These are phyloP conservation scores for Rhinoptilus africanus DNA, from an alignment of 2,113 vertebrate genomes.

Conservation along the genomic window DNA sequence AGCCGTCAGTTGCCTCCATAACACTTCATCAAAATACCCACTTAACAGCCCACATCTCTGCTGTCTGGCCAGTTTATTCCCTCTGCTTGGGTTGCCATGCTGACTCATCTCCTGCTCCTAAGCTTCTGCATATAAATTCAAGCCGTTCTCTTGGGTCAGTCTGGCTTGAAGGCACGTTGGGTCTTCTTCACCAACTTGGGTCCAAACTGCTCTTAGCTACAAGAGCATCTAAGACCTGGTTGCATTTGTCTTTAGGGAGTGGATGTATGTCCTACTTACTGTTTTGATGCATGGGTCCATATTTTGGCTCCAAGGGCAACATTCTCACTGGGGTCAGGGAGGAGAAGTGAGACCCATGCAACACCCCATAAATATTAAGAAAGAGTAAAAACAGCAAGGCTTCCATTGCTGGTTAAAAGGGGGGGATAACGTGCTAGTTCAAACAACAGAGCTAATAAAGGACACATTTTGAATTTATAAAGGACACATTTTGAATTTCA, in stretches of 20 bases:
- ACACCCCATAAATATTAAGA: neutral
- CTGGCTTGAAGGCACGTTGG: neutral
- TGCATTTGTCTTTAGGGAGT: neutral
- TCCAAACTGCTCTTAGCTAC: neutral
- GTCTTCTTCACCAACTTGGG: neutral
- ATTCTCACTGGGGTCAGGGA: neutral
- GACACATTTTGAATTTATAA: slow-evolving; percentile 29
- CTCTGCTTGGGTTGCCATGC: neutral
- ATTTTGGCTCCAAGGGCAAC: neutral
- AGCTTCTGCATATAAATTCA: neutral
- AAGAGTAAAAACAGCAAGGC: neutral
- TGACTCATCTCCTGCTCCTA: neutral
- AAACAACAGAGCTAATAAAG: slow-evolving; percentile 22
- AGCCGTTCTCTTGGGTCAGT: neutral
- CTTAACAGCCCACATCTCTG: neutral
- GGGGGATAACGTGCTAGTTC: neutral
- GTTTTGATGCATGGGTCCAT: neutral
- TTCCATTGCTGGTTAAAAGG: neutral
- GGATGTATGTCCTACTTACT: neutral
- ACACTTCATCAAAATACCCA: slow-evolving; percentile 7
- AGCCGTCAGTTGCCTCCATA: neutral
- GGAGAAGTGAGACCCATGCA: neutral
- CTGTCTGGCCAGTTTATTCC: neutral
- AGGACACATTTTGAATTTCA: slow-evolving; percentile 4
- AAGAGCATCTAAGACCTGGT: neutral